Evolutionary conservation across 2,113 vertebrate genomes (phyloP), one percentile per base, ranked within the genome.

Genomic region (Delphinapterus leucas): DNA sequence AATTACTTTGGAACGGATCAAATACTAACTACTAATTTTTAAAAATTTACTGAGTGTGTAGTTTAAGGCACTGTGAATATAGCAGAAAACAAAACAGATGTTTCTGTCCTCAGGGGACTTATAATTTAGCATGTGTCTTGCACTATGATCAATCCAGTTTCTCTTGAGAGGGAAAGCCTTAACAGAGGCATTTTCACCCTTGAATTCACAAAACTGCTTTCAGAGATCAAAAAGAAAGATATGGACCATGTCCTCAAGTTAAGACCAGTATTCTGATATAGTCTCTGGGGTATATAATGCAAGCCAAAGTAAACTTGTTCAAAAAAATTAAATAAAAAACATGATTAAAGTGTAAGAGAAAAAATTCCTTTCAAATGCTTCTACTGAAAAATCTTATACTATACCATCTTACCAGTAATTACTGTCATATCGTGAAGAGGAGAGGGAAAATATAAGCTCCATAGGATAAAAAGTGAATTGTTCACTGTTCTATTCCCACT

Each of bases 261-360:
- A 68, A 94, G 18, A 84, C 25, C n/a, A 61, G 44, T 70, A 89
- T 71, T 86, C 61, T 86, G 53, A 77, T 76, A 36, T 41, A 87
- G 41, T 44, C 33, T 73, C 84, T 81, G 18, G 17, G 68, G 23
- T 70, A 68, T 33, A 88, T 63, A 90, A 76, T 60, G 90, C 31
- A 94, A 88, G 70, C 41, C 47, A 80, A 96, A 96, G 23, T 85
- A 92, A 96, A 86, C 12, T 13, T 84, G 36, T 71, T 96, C 8
- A 84, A 97, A 95, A 80, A 90, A 87, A 36, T 38, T 36, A 84
- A 94, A 74, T 58, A 71, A 86, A 80, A 95, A 95, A 71, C 25
- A 58, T n/a, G n/a, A 95, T 68, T 73, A 96, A 93, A 90, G 88
- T 60, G 28, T 73, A 70, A 76, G 71, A 84, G 33, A 71, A 92